Conservation (phyloP, 2,888 invertebrate species). For the Polyommatus iphigenia region DNA sequence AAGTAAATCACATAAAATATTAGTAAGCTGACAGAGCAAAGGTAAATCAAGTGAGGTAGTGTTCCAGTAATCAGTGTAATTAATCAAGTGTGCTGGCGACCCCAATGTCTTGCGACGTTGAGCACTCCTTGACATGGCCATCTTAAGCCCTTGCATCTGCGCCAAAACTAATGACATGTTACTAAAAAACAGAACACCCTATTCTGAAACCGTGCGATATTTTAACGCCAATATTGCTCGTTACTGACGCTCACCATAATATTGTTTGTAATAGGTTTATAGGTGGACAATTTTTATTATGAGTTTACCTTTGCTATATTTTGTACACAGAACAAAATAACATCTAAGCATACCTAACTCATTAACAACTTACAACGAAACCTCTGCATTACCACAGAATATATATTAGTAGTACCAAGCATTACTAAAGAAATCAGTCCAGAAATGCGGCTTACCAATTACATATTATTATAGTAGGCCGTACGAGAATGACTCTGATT, state of each 20-base stretch:
- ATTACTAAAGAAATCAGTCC: too few relatives aligned
- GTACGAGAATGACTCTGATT: too few relatives aligned
- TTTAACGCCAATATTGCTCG: neutral
- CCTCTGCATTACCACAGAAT: too few relatives aligned
- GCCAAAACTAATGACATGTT: conserved; percentile 66
- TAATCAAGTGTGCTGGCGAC: conserved; percentile 58
- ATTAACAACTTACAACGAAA: too few relatives aligned
- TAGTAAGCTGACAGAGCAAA: neutral
- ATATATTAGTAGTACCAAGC: too few relatives aligned
- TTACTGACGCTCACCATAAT: neutral
- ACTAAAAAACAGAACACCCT: conserved; percentile 48
- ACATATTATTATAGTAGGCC: too few relatives aligned
- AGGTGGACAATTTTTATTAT: too few relatives aligned
- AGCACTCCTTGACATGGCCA: conserved; percentile 56
- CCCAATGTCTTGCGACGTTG: conserved; percentile 47
- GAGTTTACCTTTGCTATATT: too few relatives aligned
- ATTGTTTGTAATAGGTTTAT: neutral
- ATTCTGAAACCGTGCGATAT: conserved; percentile 41
- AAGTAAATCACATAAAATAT: neutral
- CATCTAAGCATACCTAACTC: too few relatives aligned
- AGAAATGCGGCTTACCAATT: too few relatives aligned
- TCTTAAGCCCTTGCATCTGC: conserved; percentile 60
- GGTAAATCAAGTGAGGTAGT: conserved; percentile 5
- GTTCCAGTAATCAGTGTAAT: conserved; percentile 59
- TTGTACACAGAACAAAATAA: too few relatives aligned